Evolutionary conservation across 2,888 invertebrate species (phyloP).

Genomic region (Seira sanloemensis): DNA sequence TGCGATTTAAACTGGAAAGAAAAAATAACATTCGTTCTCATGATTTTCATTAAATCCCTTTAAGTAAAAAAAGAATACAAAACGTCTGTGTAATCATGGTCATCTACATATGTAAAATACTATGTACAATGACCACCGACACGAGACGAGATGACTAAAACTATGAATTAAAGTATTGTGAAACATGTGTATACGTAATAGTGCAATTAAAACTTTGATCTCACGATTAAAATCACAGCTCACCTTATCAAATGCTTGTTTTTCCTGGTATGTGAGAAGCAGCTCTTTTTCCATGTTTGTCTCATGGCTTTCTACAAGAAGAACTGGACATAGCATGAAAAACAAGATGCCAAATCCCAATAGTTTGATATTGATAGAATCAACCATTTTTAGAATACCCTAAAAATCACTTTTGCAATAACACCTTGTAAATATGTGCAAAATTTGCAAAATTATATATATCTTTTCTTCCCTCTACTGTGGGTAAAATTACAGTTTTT

Average conservation of each 20-base stretch:
- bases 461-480: too few relatives aligned
- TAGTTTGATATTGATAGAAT: background rate
- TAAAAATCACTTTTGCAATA: too few relatives aligned
- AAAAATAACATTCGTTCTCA: too few relatives aligned
- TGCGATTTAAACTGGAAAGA: conserved; percentile 45
- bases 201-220: background rate
- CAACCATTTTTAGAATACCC: background rate
- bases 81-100: background rate
- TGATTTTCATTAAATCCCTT: too few relatives aligned
- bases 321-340: too few relatives aligned
- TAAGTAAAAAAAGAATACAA: background rate
- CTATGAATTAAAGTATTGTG: too few relatives aligned
- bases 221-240: background rate
- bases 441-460: too few relatives aligned
- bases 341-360: background rate
- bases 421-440: too few relatives aligned
- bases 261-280: conserved; percentile 41
- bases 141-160: too few relatives aligned
- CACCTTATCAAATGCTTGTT: conserved; percentile 49
- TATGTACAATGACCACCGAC: too few relatives aligned
- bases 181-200: too few relatives aligned
- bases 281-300: conserved; percentile 43
- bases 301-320: conserved; percentile 26
- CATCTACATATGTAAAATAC: background rate
- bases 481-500: too few relatives aligned